A percentile compares a stretch with the other conserved stretches of the same genome.
Evolutionary conservation across 2,888 invertebrate genomes (phyloP).

Genomic region (Mellilla xanthometata): DNA sequence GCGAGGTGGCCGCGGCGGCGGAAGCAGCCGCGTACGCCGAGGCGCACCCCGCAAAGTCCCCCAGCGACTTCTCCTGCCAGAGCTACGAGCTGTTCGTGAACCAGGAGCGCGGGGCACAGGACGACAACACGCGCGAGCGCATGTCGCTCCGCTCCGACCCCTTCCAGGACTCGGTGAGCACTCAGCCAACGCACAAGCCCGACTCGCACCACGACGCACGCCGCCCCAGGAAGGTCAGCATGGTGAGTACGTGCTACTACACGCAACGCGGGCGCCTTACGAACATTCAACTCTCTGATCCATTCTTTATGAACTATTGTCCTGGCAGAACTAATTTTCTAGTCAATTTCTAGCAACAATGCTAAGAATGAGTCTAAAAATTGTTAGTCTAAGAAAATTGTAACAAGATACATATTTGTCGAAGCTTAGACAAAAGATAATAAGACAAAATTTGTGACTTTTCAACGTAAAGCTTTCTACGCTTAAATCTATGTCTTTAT

Average conservation of each 20-base stretch:
- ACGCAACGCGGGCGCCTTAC: conserved; percentile 46
- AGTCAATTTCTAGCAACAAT: too few relatives aligned
- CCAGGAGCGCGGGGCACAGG: conserved; percentile 93
- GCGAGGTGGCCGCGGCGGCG: conserved; percentile 84
- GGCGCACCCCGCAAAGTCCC: conserved; percentile 91
- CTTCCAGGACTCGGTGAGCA: conserved; percentile 94
- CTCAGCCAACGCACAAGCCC: conserved; percentile 85
- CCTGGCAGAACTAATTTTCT: too few relatives aligned
- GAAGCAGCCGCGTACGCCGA: conserved; percentile 85
- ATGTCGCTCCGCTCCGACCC: conserved; percentile 95
- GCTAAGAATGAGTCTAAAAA: too few relatives aligned
- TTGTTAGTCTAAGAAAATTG: too few relatives aligned
- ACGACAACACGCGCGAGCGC: conserved; percentile 95
- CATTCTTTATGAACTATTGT: too few relatives aligned
- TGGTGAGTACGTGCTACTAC: conserved; percentile 86
- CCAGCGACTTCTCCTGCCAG: conserved; percentile 95
- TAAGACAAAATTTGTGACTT: too few relatives aligned
- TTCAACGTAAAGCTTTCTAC: too few relatives aligned
- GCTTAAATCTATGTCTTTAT: too few relatives aligned
- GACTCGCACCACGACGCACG: conserved; percentile 81
- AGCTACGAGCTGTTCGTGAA: conserved; percentile 96
- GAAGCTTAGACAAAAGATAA: too few relatives aligned
- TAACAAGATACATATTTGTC: too few relatives aligned
- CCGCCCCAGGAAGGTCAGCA: conserved; percentile 93
- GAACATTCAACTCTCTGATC: conserved; percentile 52